phyloP scores from a whole-genome alignment of 2,113 vertebrate species.

The Bucco capensis region DNA sequence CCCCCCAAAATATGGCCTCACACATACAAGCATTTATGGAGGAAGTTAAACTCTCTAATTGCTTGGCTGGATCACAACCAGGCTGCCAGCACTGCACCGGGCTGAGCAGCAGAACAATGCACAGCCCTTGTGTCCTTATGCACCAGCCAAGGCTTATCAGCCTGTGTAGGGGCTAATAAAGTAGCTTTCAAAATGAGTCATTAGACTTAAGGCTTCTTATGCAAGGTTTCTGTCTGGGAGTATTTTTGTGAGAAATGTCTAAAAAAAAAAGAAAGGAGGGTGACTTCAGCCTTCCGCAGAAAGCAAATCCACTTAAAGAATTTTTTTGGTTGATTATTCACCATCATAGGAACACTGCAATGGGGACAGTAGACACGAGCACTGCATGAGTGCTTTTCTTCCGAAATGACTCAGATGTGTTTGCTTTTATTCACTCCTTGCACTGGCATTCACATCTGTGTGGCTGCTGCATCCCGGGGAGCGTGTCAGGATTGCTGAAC shows the following conservation, averaged over 20 bases:
- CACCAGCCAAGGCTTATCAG: constrained; percentile 24
- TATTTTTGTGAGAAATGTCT: background rate
- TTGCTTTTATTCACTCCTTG: background rate
- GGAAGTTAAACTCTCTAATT: constrained; percentile 39
- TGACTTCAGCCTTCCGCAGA: constrained; percentile 1
- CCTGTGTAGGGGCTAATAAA: background rate
- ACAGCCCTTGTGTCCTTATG: background rate
- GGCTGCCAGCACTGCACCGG: background rate
- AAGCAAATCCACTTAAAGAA: background rate
- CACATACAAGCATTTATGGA: background rate
- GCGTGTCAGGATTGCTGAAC: background rate
- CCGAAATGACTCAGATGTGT: background rate
- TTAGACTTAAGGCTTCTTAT: background rate
- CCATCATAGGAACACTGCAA: background rate
- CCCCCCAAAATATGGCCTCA: background rate
- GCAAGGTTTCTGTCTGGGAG: constrained; percentile 17
- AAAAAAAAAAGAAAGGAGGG: background rate
- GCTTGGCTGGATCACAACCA: background rate
- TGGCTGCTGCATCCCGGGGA: background rate
- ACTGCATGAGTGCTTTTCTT: background rate
- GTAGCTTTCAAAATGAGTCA: constrained; percentile 23
- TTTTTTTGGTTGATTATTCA: background rate
- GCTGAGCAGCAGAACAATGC: constrained; percentile 11
- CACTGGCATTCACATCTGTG: background rate
- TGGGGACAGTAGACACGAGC: accelerated